A percentile compares a stretch with the other conserved stretches of the same genome.
Conservation (phyloP, 2,888 invertebrate genomes). For the Merodon equestris region DNA sequence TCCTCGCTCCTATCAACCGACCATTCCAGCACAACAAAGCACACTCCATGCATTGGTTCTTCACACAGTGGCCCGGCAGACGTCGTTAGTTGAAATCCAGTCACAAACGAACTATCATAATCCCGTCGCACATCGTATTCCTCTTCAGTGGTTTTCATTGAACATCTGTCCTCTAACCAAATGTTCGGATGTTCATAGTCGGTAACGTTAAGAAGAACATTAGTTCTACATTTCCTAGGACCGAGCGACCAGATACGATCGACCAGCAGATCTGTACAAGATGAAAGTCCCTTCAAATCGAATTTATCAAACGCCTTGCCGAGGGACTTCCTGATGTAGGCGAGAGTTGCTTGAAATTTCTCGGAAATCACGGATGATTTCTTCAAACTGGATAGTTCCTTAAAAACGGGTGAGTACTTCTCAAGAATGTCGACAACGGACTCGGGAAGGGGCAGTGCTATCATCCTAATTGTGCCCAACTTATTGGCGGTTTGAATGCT, state of each 20-base stretch:
- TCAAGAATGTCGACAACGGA: slow-evolving; percentile 86
- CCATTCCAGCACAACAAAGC: slow-evolving; percentile 94
- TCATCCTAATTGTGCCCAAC: slow-evolving; percentile 85
- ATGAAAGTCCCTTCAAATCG: slow-evolving; percentile 79
- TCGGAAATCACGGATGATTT: slow-evolving; percentile 73
- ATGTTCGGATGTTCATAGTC: slow-evolving; percentile 83
- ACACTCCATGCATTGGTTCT: slow-evolving; percentile 97
- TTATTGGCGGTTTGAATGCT: slow-evolving; percentile 85
- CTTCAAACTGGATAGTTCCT: slow-evolving; percentile 75
- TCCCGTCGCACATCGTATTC: slow-evolving; percentile 81
- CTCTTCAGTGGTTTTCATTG: slow-evolving; percentile 72
- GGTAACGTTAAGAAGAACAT: slow-evolving; percentile 91
- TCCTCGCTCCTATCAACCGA: slow-evolving; percentile 80
- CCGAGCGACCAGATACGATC: slow-evolving; percentile 95
- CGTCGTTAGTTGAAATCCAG: slow-evolving; percentile 92
- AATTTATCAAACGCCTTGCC: slow-evolving; percentile 82
- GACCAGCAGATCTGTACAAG: slow-evolving; percentile 79
- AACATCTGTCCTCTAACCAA: slow-evolving; percentile 79
- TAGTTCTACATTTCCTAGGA: slow-evolving; percentile 92
- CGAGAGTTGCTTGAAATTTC: slow-evolving; percentile 72
- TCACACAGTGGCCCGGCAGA: slow-evolving; percentile 96
- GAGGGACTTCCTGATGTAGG: slow-evolving; percentile 80
- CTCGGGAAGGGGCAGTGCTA: slow-evolving; percentile 88
- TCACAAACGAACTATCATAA: slow-evolving; percentile 89
- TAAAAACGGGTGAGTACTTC: slow-evolving; percentile 85